Percentiles rank a stretch among this genome's conserved stretches.
Evolutionary conservation across 2,113 vertebrate genomes (phyloP).

Genomic region (Calonectris borealis): DNA sequence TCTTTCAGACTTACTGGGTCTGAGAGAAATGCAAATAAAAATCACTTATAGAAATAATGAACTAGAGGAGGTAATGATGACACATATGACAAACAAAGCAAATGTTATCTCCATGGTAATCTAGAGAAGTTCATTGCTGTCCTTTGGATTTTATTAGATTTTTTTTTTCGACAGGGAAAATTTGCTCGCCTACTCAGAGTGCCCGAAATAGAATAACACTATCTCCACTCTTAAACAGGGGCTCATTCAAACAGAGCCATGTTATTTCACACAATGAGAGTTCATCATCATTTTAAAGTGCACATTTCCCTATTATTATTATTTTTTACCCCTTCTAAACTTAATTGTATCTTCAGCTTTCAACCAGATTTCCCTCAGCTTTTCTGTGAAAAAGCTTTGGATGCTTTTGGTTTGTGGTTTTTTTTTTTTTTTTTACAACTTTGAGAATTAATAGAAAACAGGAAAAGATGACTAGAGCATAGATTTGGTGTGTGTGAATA

Average conservation of each 20-base stretch:
- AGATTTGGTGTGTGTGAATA: background rate
- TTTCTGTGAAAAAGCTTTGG: background rate
- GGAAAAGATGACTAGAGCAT: background rate
- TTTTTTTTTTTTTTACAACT: background rate
- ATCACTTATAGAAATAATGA: slow-evolving; percentile 26
- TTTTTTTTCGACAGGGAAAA: slow-evolving; percentile 59
- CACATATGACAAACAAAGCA: slow-evolving; percentile 68
- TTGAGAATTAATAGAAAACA: background rate
- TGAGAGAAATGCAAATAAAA: slow-evolving; percentile 24
- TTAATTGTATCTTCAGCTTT: background rate
- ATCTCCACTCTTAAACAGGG: slow-evolving; percentile 50
- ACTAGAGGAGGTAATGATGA: slow-evolving; percentile 58
- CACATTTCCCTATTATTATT: background rate
- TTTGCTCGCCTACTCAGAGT: slow-evolving; percentile 71
- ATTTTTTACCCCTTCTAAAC: background rate
- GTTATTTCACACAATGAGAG: slow-evolving; percentile 14
- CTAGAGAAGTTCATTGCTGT: slow-evolving; percentile 63
- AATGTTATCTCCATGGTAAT: slow-evolving; percentile 80
- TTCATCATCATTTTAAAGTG: background rate
- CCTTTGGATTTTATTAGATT: slow-evolving; percentile 74
- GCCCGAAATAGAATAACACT: slow-evolving; percentile 65
- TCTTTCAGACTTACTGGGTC: background rate
- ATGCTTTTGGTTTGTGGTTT: background rate
- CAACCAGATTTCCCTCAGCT: background rate
- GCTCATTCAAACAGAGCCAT: slow-evolving; percentile 34